phyloP scores from a whole-genome alignment of 2,797 vertebrate species.

The Salarias fasciatus region DNA sequence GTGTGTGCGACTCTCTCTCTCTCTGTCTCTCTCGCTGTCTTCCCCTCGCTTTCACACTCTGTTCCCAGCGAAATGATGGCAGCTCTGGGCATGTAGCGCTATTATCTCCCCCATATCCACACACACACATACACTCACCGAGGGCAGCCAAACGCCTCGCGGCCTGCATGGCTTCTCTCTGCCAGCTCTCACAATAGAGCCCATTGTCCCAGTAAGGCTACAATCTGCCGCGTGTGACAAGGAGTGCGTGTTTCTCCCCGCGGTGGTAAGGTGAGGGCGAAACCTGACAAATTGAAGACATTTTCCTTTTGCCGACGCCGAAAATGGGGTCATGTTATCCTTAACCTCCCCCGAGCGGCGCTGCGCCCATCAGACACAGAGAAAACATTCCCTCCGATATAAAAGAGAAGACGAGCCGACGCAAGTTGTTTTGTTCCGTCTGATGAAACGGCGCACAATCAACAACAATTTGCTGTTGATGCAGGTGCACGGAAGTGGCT shows the following conservation, averaged over 20 bases:
- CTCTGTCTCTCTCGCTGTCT: conserved; percentile 82
- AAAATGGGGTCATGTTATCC: conserved; percentile 65
- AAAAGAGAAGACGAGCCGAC: neutral
- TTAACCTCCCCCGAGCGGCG: conserved; percentile 25
- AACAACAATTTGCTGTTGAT: neutral
- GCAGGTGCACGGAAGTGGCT: neutral
- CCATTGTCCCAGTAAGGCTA: conserved; percentile 91
- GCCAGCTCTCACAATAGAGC: conserved; percentile 91
- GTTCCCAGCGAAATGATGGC: conserved; percentile 90
- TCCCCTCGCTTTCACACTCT: conserved; percentile 81
- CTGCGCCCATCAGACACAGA: conserved; percentile 12
- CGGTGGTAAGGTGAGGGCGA: conserved; percentile 77
- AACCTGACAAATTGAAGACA: conserved; percentile 68
- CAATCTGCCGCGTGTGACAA: conserved; percentile 84
- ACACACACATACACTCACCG: conserved; percentile 48
- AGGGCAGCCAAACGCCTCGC: conserved; percentile 82
- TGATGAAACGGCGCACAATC: neutral
- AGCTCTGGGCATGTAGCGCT: conserved; percentile 91
- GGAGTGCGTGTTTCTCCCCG: conserved; percentile 75
- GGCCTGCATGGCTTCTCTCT: conserved; percentile 90
- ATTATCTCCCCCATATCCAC: conserved; percentile 87
- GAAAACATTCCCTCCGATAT: conserved; percentile 22
- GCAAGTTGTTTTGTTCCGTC: no score
- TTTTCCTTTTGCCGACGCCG: conserved; percentile 70
- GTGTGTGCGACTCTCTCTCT: conserved; percentile 62